A percentile compares a stretch with the other conserved stretches of the same genome.
Evolutionary conservation across 2,797 vertebrate species (phyloP).

Genomic region (Myripristis murdjan): DNA sequence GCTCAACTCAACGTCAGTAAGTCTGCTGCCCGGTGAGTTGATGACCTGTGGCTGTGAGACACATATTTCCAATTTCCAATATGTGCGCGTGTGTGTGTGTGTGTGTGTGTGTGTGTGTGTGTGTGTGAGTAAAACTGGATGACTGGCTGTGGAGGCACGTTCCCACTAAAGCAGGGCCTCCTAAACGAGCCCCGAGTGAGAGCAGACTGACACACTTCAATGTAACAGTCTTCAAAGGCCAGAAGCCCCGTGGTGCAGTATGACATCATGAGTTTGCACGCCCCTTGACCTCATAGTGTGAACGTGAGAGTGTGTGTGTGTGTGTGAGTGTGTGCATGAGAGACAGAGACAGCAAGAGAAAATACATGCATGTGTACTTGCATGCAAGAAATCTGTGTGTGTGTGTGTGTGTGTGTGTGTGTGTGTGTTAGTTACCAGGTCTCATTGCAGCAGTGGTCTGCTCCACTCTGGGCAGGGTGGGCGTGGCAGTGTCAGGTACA

Average conservation of each 20-base stretch:
- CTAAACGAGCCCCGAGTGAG: slow-evolving; percentile 46
- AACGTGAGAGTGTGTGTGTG: slow-evolving; percentile 6
- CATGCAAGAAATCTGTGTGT: slow-evolving; percentile 16
- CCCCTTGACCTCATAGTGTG: slow-evolving; percentile 63
- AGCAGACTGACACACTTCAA: too few relatives aligned
- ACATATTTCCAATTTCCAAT: slow-evolving; percentile 42
- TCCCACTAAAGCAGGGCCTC: slow-evolving; percentile 66
- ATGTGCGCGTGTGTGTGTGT: too few relatives aligned
- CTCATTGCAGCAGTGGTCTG: slow-evolving; percentile 85
- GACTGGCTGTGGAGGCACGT: slow-evolving; percentile 61
- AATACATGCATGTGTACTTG: not conserved
- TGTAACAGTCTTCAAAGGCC: slow-evolving; percentile 70
- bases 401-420: slow-evolving; percentile 7
- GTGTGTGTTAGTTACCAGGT: slow-evolving; percentile 71
- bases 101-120: slow-evolving; percentile 36
- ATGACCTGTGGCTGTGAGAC: slow-evolving; percentile 52
- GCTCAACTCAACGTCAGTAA: not conserved
- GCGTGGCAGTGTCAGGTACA: slow-evolving; percentile 89
- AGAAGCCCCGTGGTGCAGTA: slow-evolving; percentile 43
- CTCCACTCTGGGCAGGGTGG: slow-evolving; percentile 89
- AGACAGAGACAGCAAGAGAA: slow-evolving; percentile 26
- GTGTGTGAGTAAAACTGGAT: too few relatives aligned
- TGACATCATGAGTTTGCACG: slow-evolving; percentile 69
- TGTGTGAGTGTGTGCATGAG: slow-evolving; percentile 28
- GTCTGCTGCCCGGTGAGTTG: slow-evolving; percentile 23